Base-by-base conservation (phyloP, 2,113 vertebrate species). In the Meriones unguiculatus region DNA sequence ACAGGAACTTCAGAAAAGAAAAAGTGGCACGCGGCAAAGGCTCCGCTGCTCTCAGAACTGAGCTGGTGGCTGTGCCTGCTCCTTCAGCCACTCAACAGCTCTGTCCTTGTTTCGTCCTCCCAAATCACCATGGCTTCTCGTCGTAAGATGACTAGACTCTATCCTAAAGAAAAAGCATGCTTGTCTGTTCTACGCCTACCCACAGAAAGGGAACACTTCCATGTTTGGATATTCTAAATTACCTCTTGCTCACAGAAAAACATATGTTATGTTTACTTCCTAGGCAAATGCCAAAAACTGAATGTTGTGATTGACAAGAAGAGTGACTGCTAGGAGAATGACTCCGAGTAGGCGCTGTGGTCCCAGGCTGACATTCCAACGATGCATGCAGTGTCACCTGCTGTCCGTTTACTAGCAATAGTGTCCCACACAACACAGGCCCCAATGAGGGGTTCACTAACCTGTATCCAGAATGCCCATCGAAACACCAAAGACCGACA, bases 391-490 rank as follows among this genome's bases (percentile, higher is more conserved):
- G 62, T 35, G 50, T 70, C 84, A 82, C 38, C 59, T 50, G 50
- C 30, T 91, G 57, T 70, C n/a, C 38, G 80, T 82, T 52, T 89
- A 65, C 69, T 87, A n/a, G 35, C 7, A 95, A 73, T 24, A 76
- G 65, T 32, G 41, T 4, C 35, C 35, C 73, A 35, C 11, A 0
- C 35, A 25, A 78, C 70, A 82, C 67, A 77, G 76, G 57, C 15
- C 12, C 89, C 32, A 15, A 2, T 6, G 5, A 41, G 77, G 38
- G 24, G 7, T 35, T 92, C 93, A 97, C 98, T 98, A 95, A 99
- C 99, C 99, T 98, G 99, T 99, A 93, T 99, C 99, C 95, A 99
- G 98, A 96, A 99, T 94, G 28, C 99, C 99, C 98, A 99, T 98
- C 0, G 99, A 99, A 70, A 98, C 96, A 35, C 99, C 99, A 15